Conservation (phyloP, 2,113 vertebrate genomes). For the Saccopteryx leptura region DNA sequence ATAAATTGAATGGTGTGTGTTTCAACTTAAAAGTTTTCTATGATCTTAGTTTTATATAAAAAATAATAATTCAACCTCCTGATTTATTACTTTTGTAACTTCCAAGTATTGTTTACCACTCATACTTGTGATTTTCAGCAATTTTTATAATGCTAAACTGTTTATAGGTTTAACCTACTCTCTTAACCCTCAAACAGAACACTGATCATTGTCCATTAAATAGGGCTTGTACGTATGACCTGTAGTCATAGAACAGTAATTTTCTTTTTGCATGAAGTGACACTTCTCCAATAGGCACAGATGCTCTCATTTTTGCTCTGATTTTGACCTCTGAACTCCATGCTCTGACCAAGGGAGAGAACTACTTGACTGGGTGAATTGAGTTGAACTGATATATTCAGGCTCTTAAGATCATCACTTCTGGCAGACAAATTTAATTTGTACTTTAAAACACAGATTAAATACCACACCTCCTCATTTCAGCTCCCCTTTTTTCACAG, state of each 20-base stretch:
- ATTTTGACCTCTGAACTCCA: slow-evolving; percentile 63
- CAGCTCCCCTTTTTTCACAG: background rate
- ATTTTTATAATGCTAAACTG: slow-evolving; percentile 50
- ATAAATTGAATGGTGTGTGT: slow-evolving; percentile 18
- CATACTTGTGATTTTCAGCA: background rate
- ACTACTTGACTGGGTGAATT: background rate
- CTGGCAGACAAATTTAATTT: background rate
- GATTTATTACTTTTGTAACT: slow-evolving; percentile 40
- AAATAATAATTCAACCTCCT: background rate
- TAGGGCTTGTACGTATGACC: background rate
- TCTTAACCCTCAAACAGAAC: background rate
- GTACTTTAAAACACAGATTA: slow-evolving; percentile 46
- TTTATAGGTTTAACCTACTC: background rate
- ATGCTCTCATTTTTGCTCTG: slow-evolving; percentile 57
- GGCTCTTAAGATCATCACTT: background rate
- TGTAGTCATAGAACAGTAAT: slow-evolving; percentile 32
- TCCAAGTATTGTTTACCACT: background rate
- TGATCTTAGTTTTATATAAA: slow-evolving; percentile 57
- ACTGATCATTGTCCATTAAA: background rate
- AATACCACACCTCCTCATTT: background rate
- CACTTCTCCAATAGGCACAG: slow-evolving; percentile 18
- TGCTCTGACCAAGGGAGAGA: slow-evolving; percentile 9
- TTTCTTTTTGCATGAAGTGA: slow-evolving; percentile 56
- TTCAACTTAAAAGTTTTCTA: slow-evolving; percentile 53
- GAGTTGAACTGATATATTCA: slow-evolving; percentile 22